Base-by-base conservation (phyloP, 2,797 vertebrate species). In the Pampus argenteus region DNA sequence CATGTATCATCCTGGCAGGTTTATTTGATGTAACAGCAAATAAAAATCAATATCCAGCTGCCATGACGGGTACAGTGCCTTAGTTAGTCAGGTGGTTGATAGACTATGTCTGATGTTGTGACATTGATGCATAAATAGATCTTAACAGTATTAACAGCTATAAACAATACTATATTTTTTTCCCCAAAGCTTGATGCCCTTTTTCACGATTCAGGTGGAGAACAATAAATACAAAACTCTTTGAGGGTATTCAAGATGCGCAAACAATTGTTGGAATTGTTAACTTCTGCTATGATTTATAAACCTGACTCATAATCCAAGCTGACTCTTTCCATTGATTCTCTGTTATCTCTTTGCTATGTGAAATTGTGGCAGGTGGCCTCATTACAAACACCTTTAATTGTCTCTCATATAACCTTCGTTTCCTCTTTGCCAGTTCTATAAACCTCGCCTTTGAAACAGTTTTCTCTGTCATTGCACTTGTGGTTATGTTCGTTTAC, bases 11-110 rank as follows among this genome's bases (percentile, higher is more conserved):
- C 75, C 78, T 86, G 83, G 81, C 83, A 89, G 85, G 68, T 94
- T 92, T 94, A 93, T 90, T 93, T 71, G 66, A 82, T 84, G 81
- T 77, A 65, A 62, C 34, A 20, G 66, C 73, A 86, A 85, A 91
- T 71, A 50, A 55, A 70, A 67, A 75, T 44, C 28, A 50, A 74
- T 63, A 79, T 74, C 57, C 74, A 89, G 82, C 82, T 89, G 82
- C 83, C 77, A 59, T 48, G 75, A 82, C 67, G 72, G 40, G 34
- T 81, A 66, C 70, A 79, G 65, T 76, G 74, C 8, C 28, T 88
- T 52, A 50, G 60, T 66, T 65, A 84, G 58, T 79, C 45, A 38
- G n/a, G 49, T 56, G 31, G 71, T 62, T 2, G 4, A 36, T 71
- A 57, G 54, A 82, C 49, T 29, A 34, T 44, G 36, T 79, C 59